A percentile compares a stretch with the other conserved stretches of the same genome.
Conservation (phyloP, 2,888 invertebrate species). For the Fragum fragum region DNA sequence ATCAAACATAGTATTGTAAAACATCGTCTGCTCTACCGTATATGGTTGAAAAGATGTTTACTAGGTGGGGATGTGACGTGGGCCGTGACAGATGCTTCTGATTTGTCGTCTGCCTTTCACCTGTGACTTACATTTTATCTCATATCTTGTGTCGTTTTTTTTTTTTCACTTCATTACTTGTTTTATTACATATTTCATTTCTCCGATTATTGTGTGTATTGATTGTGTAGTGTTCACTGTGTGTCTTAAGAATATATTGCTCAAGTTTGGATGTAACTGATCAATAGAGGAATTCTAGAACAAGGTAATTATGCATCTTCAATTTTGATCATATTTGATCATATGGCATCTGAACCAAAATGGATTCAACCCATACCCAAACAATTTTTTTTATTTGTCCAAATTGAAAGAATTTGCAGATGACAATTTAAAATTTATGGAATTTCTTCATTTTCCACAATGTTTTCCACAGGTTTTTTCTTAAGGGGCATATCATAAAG, state of each 20-base stretch:
- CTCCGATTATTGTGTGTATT: not conserved
- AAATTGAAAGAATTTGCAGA: too few relatives aligned
- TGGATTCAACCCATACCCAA: too few relatives aligned
- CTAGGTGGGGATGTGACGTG: slow-evolving; percentile 17
- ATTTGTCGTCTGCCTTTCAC: slow-evolving; percentile 24
- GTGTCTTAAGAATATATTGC: slow-evolving; percentile 11
- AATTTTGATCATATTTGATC: not conserved
- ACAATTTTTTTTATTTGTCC: too few relatives aligned
- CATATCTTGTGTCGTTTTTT: slow-evolving; percentile 14
- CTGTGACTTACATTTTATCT: slow-evolving; percentile 21
- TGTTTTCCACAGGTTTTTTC: too few relatives aligned
- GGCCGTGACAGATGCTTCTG: slow-evolving; percentile 4
- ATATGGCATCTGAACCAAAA: not conserved
- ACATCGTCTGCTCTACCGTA: slow-evolving; percentile 52
- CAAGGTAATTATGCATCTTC: not conserved
- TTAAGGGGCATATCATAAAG: too few relatives aligned
- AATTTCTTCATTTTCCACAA: too few relatives aligned
- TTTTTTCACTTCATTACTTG: slow-evolving; percentile 1
- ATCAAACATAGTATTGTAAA: slow-evolving; percentile 51
- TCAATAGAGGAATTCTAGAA: not conserved
- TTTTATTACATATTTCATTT: slow-evolving; percentile 2
- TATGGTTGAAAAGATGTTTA: slow-evolving; percentile 33
- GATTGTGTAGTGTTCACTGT: slow-evolving; percentile 7
- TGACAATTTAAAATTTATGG: too few relatives aligned
- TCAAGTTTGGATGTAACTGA: slow-evolving; percentile 21